Conservation (phyloP, 2,797 vertebrate species). For the Emys orbicularis region DNA sequence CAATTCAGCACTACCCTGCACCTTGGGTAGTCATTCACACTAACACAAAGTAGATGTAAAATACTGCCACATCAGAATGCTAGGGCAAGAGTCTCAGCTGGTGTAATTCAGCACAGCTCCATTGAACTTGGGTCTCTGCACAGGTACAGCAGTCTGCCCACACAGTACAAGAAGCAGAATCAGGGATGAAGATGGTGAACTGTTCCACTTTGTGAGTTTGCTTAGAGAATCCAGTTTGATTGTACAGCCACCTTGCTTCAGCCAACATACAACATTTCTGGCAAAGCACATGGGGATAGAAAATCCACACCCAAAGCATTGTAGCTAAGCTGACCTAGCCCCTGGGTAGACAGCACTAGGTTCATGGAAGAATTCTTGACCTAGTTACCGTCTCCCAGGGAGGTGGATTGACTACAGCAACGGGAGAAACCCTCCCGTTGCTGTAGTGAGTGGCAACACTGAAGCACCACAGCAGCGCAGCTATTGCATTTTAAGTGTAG, state of each 20-base stretch:
- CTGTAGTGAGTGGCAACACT: too few species aligned
- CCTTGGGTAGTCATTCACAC: background rate
- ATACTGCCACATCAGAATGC: background rate
- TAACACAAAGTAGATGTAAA: background rate
- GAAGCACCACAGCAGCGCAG: too few species aligned
- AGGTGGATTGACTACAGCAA: too few species aligned
- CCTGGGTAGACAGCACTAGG: too few species aligned
- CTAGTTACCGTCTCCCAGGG: too few species aligned
- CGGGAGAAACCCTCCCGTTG: too few species aligned
- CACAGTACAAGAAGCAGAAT: background rate
- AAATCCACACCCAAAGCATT: background rate
- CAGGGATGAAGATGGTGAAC: background rate
- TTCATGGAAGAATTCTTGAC: too few species aligned
- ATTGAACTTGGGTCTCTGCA: background rate
- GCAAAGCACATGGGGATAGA: background rate
- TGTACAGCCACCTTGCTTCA: background rate
- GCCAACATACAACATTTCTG: background rate
- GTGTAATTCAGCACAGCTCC: background rate
- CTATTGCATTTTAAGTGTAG: too few species aligned
- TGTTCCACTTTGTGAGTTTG: background rate
- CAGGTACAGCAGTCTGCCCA: background rate
- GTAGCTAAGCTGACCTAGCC: too few species aligned
- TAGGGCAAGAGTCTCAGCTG: background rate
- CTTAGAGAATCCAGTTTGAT: background rate
- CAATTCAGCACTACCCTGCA: background rate